These are phyloP conservation scores for Takifugu ocellatus DNA, from an alignment of 2,797 vertebrate genomes.

Conservation along the genomic window DNA sequence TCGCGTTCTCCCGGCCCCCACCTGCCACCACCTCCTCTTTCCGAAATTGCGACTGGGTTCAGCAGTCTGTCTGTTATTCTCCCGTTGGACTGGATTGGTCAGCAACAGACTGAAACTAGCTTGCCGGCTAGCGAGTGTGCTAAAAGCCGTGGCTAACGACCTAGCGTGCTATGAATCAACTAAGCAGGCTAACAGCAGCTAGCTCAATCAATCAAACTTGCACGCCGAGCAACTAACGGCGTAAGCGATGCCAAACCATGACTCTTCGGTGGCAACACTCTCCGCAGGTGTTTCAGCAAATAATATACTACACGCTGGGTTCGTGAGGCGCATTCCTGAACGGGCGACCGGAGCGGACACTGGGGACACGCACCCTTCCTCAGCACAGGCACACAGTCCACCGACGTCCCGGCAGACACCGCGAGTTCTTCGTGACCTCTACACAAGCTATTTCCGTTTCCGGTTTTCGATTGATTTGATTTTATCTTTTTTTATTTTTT, in stretches of 20 bases:
- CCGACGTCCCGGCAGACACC: slow-evolving; percentile 76
- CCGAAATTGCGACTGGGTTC: slow-evolving; percentile 40
- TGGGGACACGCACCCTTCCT: slow-evolving; percentile 79
- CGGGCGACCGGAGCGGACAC: slow-evolving; percentile 79
- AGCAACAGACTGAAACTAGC: slow-evolving; percentile 49
- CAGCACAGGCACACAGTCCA: slow-evolving; percentile 72
- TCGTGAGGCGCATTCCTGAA: slow-evolving; percentile 67
- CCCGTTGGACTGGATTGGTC: slow-evolving; percentile 42
- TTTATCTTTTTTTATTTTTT: background rate
- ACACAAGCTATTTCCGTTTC: slow-evolving; percentile 57
- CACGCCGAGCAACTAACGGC: slow-evolving; percentile 31
- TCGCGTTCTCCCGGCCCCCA: slow-evolving; percentile 74
- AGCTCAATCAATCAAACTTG: slow-evolving; percentile 70
- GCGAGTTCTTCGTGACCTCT: slow-evolving; percentile 75
- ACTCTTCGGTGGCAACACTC: slow-evolving; percentile 34
- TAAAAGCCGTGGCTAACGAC: slow-evolving; percentile 44
- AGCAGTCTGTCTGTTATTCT: slow-evolving; percentile 50
- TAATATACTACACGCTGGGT: slow-evolving; percentile 38
- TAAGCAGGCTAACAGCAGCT: slow-evolving; percentile 57
- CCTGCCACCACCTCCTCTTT: slow-evolving; percentile 50
- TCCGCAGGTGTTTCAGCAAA: slow-evolving; percentile 35
- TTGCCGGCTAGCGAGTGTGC: slow-evolving; percentile 50
- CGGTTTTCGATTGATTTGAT: slow-evolving; percentile 43
- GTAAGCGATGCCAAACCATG: slow-evolving; percentile 44
- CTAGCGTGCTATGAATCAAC: slow-evolving; percentile 64